Evolutionary conservation across 2,797 vertebrate genomes (phyloP), one percentile per base, ranked within the genome.

Genomic region (Buceros bicornis): DNA sequence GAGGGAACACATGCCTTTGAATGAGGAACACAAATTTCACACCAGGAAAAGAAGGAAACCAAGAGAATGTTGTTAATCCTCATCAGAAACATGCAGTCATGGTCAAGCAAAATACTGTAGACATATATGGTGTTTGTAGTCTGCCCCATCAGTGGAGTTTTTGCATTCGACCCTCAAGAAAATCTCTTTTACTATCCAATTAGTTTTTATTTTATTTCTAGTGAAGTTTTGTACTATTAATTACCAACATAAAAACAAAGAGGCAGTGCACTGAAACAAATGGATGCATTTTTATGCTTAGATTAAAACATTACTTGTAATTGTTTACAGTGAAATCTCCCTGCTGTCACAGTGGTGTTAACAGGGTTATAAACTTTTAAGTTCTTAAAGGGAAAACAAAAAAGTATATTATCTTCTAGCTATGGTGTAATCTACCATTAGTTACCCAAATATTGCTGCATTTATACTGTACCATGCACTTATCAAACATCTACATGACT

Each of bases 121-220:
- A 35, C 20, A 6, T 28, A 5, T 16, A 15, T 53, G 14, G 35
- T 70, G 11, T 54, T 94, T 48, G 25, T 21, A 31, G 53, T 48
- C 74, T 56, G 47, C 58, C 57, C 54, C 45, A 31, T 29, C 1
- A 0, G 28, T 82, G 81, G 35, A 43, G 28, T 6, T 71, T 67
- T 67, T 73, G 17, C 40, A 10, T 83, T 62, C n/a, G 51, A 0
- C 70, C 42, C 66, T 81, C 60, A 42, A 70, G 71, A 88, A 89
- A 73, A 61, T 83, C 64, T 92, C 29, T 84, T 95, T 90, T 95
- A 92, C 64, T 90, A 89, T 61, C 64, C 90, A 93, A 82, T 95
- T 97, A 89, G 40, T 65, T 96, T 96, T 95, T 90, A 96, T 89
- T 93, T 91, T 91, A 92, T 94, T 95, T 93, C 77, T 86, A 25